Evolutionary conservation across 2,888 invertebrate genomes (phyloP).

Genomic region (Netelia melanura): DNA sequence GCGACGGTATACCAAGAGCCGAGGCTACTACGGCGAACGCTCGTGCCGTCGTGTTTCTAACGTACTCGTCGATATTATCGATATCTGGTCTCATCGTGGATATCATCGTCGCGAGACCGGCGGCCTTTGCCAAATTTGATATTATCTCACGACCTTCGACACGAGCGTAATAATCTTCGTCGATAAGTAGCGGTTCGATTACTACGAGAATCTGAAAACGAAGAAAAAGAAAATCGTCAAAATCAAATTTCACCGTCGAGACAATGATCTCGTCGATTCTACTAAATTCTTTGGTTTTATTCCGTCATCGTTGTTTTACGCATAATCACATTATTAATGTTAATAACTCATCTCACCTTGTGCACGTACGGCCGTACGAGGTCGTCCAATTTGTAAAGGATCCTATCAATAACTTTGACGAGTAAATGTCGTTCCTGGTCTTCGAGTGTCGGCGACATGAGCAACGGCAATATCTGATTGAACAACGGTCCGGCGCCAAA

Average conservation of each 20-base stretch:
- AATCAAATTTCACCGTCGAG: neutral
- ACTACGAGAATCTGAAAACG: slow-evolving; percentile 94
- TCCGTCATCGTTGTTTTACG: neutral
- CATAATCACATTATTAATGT: too few species aligned
- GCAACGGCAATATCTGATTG: slow-evolving; percentile 98
- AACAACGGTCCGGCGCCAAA: slow-evolving; percentile 99
- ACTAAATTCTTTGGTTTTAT: neutral
- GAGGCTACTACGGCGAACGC: slow-evolving; percentile 99
- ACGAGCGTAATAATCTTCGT: slow-evolving; percentile 99
- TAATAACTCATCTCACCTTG: slow-evolving; percentile 87
- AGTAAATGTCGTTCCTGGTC: slow-evolving; percentile 99
- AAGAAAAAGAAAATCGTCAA: neutral
- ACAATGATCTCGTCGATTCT: too few species aligned
- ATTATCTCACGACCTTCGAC: slow-evolving; percentile 99
- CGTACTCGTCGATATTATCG: slow-evolving; percentile 99
- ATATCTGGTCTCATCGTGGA: slow-evolving; percentile 99
- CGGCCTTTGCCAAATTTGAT: slow-evolving; percentile 99
- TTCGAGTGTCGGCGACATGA: slow-evolving; percentile 99
- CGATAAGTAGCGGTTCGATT: slow-evolving; percentile 98
- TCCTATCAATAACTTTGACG: slow-evolving; percentile 99
- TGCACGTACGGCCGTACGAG: slow-evolving; percentile 99
- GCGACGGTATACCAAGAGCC: slow-evolving; percentile 98
- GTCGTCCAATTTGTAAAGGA: slow-evolving; percentile 99
- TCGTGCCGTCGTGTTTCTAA: slow-evolving; percentile 99
- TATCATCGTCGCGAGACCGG: slow-evolving; percentile 99